These are phyloP conservation scores for Bothrops alternatus DNA, from an alignment of 2,797 vertebrate species.

Conservation along the genomic window DNA sequence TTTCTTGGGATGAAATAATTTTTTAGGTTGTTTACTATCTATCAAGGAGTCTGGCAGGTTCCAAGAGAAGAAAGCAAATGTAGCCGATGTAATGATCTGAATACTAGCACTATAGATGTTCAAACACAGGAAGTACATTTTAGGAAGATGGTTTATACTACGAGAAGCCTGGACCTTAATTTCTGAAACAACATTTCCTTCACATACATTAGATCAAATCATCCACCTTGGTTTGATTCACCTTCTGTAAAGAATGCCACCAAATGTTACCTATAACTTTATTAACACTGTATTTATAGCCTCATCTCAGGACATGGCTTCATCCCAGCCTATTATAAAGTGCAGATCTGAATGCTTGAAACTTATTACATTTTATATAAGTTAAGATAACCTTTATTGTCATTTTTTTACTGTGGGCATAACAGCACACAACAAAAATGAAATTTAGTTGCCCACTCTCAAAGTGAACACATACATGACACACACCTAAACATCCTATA, in stretches of 20 bases:
- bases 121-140: neutral
- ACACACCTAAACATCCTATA: no score
- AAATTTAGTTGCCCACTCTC: no score
- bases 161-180: neutral
- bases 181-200: neutral
- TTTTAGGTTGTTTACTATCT: neutral
- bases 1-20: neutral
- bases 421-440: no score
- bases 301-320: neutral
- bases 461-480: no score
- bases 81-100: neutral
- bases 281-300: neutral
- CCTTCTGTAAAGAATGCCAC: neutral
- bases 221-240: neutral
- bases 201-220: neutral
- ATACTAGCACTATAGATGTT: neutral
- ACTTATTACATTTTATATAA: neutral
- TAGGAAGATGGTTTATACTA: neutral
- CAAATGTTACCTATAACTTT: neutral
- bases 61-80: neutral
- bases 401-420: no score
- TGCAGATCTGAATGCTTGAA: neutral
- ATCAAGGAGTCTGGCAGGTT: neutral
- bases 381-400: no score
- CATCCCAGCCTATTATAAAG: neutral